Percentiles rank a stretch among this genome's conserved stretches.
phyloP scores from a whole-genome alignment of 1,140 invertebrate genomes.

The Mycetomoellerius zeteki region DNA sequence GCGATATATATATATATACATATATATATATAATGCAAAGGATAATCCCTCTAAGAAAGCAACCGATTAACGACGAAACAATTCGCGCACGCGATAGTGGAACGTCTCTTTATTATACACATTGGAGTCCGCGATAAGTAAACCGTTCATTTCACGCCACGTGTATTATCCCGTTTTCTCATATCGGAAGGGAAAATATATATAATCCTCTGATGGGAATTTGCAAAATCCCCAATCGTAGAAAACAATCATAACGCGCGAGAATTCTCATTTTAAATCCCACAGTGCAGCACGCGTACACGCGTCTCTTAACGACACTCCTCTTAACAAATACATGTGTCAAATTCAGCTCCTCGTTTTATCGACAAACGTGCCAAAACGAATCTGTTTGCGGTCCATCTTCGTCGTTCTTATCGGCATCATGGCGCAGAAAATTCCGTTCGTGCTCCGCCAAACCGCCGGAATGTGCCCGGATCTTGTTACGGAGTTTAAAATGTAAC shows the following conservation, averaged over 20 bases:
- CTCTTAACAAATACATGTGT: slow-evolving; percentile 27
- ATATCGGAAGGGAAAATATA: slow-evolving; percentile 31
- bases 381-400: slow-evolving; percentile 18
- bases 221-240: slow-evolving; percentile 35
- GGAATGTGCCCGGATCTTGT: slow-evolving; percentile 51
- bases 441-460: not conserved
- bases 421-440: slow-evolving; percentile 28
- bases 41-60: slow-evolving; percentile 49
- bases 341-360: slow-evolving; percentile 14
- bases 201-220: slow-evolving; percentile 53
- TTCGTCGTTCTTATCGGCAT: not conserved
- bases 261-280: slow-evolving; percentile 39
- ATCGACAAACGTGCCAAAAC: slow-evolving; percentile 1
- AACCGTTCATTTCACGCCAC: slow-evolving; percentile 48
- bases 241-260: slow-evolving; percentile 7
- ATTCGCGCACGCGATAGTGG: slow-evolving; percentile 42
- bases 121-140: slow-evolving; percentile 19
- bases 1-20: slow-evolving; percentile 14
- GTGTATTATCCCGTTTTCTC: slow-evolving; percentile 51
- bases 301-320: not conserved
- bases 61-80: slow-evolving; percentile 51
- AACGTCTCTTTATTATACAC: slow-evolving; percentile 44
- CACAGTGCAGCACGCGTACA: not conserved
- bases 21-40: slow-evolving; percentile 11
- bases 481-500: slow-evolving; percentile 63